A percentile compares a stretch with the other conserved stretches of the same genome.
These are phyloP conservation scores for Periophthalmus modestus DNA, from an alignment of 2,113 vertebrate species.

Conservation along the genomic window DNA sequence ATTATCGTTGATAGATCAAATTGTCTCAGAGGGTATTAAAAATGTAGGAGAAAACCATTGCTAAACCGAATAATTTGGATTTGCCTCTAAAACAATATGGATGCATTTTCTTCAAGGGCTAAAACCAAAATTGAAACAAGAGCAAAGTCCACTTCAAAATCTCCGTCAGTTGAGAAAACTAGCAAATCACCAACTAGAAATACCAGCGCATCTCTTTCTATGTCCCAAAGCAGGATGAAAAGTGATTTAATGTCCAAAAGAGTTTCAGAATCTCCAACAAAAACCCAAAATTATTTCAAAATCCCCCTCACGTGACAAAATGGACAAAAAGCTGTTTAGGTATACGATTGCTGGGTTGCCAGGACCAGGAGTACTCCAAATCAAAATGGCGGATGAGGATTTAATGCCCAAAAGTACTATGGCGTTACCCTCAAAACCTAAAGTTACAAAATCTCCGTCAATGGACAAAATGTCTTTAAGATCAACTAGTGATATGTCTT, in stretches of 20 bases:
- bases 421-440: neutral
- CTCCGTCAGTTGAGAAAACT: neutral
- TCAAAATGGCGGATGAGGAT: neutral
- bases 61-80: neutral
- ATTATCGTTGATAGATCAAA: neutral
- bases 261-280: neutral
- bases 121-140: neutral
- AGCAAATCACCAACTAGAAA: neutral
- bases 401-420: neutral
- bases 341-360: neutral
- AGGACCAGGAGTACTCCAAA: neutral
- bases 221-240: neutral
- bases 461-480: neutral
- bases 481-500: neutral
- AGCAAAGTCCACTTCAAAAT: neutral
- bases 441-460: neutral
- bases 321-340: neutral
- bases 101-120: too few relatives aligned
- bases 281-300: slow-evolving; percentile 1
- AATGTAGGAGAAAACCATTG: neutral
- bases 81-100: neutral
- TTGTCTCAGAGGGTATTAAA: neutral
- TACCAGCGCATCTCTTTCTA: neutral
- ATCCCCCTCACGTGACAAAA: slow-evolving; percentile 1
- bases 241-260: neutral